Conservation (phyloP, 1,140 invertebrate species). For the Oncopodura yosiiana region DNA sequence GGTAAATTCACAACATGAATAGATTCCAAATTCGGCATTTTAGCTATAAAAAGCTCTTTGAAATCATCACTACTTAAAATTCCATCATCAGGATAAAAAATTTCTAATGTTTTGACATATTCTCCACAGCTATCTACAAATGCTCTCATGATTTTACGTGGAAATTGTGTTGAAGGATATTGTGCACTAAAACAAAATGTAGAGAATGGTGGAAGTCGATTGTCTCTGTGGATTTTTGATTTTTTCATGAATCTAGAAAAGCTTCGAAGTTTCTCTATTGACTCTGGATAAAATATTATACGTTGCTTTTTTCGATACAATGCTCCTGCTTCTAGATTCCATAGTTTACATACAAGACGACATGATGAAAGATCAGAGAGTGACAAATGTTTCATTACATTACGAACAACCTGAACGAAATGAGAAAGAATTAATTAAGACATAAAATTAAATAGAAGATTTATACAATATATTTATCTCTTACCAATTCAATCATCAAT, state of each 20-base stretch:
- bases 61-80: slow-evolving; percentile 8
- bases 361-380: slow-evolving; percentile 1
- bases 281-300: slow-evolving; percentile 18
- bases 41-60: slow-evolving; percentile 1
- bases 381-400: slow-evolving; percentile 11
- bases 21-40: slow-evolving; percentile 22
- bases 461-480: too few species aligned
- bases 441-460: not conserved
- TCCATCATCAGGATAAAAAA: slow-evolving; percentile 20
- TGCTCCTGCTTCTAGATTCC: slow-evolving; percentile 17
- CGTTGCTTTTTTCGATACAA: slow-evolving; percentile 6
- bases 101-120: slow-evolving; percentile 13
- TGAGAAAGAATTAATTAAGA: not conserved
- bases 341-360: slow-evolving; percentile 15
- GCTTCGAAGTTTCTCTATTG: slow-evolving; percentile 9
- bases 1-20: slow-evolving; percentile 24
- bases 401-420: slow-evolving; percentile 9
- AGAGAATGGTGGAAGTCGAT: slow-evolving; percentile 7
- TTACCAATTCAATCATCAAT: slow-evolving; percentile 19
- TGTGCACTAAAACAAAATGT: slow-evolving; percentile 19
- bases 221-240: not conserved
- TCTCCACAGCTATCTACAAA: slow-evolving; percentile 7
- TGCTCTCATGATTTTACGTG: slow-evolving; percentile 4
- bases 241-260: slow-evolving; percentile 7
- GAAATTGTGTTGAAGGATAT: slow-evolving; percentile 14